A percentile compares a stretch with the other conserved stretches of the same genome.
phyloP scores from a whole-genome alignment of 2,888 invertebrate species.

The Lasioglossum malachurum region DNA sequence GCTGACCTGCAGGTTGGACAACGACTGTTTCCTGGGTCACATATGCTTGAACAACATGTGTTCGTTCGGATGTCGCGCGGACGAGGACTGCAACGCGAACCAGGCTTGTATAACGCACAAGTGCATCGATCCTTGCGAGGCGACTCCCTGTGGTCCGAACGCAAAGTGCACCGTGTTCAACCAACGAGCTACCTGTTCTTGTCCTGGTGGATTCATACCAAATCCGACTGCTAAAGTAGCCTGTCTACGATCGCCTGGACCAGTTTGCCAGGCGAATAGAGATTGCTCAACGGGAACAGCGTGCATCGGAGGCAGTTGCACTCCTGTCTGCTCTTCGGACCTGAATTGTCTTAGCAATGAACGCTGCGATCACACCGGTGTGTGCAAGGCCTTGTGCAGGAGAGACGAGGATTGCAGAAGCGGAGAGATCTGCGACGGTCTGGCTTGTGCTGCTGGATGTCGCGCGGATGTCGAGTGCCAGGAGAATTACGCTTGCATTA shows the following conservation, averaged over 20 bases:
- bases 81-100: constrained; percentile 94
- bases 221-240: constrained; percentile 95
- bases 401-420: constrained; percentile 94
- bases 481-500: constrained; percentile 89
- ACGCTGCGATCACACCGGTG: constrained; percentile 89
- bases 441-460: constrained; percentile 93
- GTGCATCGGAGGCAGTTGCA: constrained; percentile 91
- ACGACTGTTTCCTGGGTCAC: constrained; percentile 96
- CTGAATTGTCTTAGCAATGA: constrained; percentile 93
- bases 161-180: constrained; percentile 92
- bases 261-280: constrained; percentile 91
- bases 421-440: constrained; percentile 94
- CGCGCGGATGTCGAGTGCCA: constrained; percentile 92
- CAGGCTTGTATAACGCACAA: constrained; percentile 93
- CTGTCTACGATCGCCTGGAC: constrained; percentile 92
- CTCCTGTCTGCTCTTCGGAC: constrained; percentile 92
- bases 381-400: constrained; percentile 94
- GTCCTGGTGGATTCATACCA: constrained; percentile 92
- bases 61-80: constrained; percentile 93
- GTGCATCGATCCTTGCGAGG: constrained; percentile 91
- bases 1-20: constrained; percentile 95
- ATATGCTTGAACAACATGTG: constrained; percentile 95
- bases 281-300: constrained; percentile 90
- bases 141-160: constrained; percentile 94
- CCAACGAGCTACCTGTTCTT: constrained; percentile 93